Conservation (phyloP, 2,888 invertebrate genomes). For the Eulithis prunata region DNA sequence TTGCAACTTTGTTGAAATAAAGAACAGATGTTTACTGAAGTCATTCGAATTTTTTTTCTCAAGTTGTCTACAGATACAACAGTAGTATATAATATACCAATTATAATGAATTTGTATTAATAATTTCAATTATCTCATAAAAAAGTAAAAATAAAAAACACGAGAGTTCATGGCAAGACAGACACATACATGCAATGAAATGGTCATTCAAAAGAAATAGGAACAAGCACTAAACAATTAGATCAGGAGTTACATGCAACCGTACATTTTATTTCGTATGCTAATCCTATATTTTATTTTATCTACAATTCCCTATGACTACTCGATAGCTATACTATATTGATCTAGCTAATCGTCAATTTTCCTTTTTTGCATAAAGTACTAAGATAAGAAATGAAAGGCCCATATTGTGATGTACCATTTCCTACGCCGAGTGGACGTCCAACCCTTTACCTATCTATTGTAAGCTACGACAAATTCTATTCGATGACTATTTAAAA, state of each 20-base stretch:
- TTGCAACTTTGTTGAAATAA: too few relatives aligned
- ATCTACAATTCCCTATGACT: neutral
- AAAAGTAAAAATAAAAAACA: constrained; percentile 49
- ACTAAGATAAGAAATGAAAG: neutral
- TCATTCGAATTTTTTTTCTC: too few relatives aligned
- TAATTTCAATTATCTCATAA: too few relatives aligned
- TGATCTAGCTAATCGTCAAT: neutral
- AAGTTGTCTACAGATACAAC: too few relatives aligned
- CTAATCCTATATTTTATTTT: neutral
- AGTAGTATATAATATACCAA: too few relatives aligned
- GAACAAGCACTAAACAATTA: constrained; percentile 47
- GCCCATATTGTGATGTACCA: neutral
- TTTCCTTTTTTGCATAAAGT: neutral
- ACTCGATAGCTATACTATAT: neutral
- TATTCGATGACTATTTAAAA: neutral
- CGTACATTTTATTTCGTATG: constrained; percentile 24
- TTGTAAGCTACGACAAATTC: neutral
- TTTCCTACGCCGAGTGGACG: too few relatives aligned
- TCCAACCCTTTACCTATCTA: neutral
- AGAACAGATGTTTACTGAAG: too few relatives aligned
- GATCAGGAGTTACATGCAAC: constrained; percentile 55
- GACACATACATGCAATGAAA: constrained; percentile 73
- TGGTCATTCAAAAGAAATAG: constrained; percentile 63
- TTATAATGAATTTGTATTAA: too few relatives aligned
- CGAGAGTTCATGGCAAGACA: constrained; percentile 52